Evolutionary conservation across 1,140 invertebrate genomes (phyloP), one percentile per base, ranked within the genome.

Genomic region (Palaemon carinicauda): DNA sequence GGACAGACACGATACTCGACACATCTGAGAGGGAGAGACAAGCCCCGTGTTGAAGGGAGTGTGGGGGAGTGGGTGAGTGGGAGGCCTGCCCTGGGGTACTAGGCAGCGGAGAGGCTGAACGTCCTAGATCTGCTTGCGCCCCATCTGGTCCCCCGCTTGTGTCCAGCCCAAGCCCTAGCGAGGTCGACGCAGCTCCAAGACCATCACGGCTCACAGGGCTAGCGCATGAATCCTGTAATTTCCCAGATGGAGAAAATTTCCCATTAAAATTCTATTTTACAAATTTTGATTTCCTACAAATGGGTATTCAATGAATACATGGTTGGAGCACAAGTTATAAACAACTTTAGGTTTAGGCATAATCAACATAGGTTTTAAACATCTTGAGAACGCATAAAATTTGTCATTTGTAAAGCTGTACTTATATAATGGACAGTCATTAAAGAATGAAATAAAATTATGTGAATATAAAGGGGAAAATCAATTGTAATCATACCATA

Each of bases 51-150:
- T 82, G 78, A 60, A 80, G 81, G 77, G 75, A 75, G 82, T 83
- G 77, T 77, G 75, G 71, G 79, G 85, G 85, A 53, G 85, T 77
- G 31, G 85, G 85, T 79, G 85, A 81, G 85, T 81, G 78, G 79
- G 79, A 82, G 85, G 85, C 85, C 69, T 87, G 85, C 84, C 84
- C 84, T 86, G 84, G 84, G 69, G 84, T 86, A 78, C 54, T 79
- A 31, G 84, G 84, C 75, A 79, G 84, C 65, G 77, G 84, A 17
- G 84, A 79, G 77, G 84, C 51, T 53, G 84, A 53, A 56, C 74
- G 82, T 50, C 74, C 82, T 53, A 71, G 74, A 56, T 78, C 82
- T 52, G 82, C 75, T 79, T 78, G 82, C 33, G 84, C 75, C 75
- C 77, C 84, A n/a, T 86, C 75, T 52, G 77, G 60, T 54, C 50